Evolutionary conservation across 2,113 vertebrate genomes (phyloP).

Genomic region (Pungitius pungitius): DNA sequence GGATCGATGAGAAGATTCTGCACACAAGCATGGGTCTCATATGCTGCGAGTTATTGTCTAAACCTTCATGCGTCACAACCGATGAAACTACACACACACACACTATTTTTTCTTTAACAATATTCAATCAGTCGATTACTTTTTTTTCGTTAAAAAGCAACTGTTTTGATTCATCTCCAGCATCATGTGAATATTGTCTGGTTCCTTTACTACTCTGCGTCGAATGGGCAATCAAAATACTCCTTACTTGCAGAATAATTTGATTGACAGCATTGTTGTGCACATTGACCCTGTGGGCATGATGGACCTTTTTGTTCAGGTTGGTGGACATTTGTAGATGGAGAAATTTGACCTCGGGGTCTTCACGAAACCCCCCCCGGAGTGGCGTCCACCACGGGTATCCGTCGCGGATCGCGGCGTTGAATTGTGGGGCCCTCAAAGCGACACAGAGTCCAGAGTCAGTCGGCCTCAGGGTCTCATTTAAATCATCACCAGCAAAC

Average conservation of each 20-base stretch:
- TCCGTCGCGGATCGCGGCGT: not conserved
- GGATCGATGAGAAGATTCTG: not conserved
- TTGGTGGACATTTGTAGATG: not conserved
- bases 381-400: too few species aligned
- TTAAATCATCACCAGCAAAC: not conserved
- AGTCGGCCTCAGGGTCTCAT: not conserved
- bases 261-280: not conserved
- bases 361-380: too few species aligned
- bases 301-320: too few species aligned
- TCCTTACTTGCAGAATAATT: not conserved
- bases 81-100: too few species aligned
- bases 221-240: too few species aligned
- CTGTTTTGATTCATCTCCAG: not conserved
- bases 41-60: not conserved
- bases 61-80: too few species aligned
- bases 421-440: not conserved
- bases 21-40: not conserved
- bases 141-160: too few species aligned
- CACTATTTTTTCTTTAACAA: too few species aligned
- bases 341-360: not conserved
- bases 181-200: too few species aligned
- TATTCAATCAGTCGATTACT: not conserved
- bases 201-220: too few species aligned
- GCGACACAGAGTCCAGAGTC: not conserved
- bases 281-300: too few species aligned